Evolutionary conservation across 2,888 invertebrate genomes (phyloP), one percentile per base, ranked within the genome.

Genomic region (Thysanoteuthis rhombus): DNA sequence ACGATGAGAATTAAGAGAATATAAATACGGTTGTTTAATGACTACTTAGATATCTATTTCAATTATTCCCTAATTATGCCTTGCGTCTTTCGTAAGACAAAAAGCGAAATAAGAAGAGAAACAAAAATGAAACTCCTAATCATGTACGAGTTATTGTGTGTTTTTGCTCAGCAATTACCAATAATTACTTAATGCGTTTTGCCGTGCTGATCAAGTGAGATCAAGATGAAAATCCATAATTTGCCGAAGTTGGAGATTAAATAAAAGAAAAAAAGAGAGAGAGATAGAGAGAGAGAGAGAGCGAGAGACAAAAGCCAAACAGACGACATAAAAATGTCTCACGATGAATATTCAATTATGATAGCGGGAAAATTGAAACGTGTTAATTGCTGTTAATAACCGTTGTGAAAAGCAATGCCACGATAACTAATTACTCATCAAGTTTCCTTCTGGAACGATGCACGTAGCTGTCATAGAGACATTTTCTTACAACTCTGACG

Each of bases 171-270:
- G n/a, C 75, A 75, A 75, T 75, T 75, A 75, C 8, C 75, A 75
- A 75, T n/a, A 32, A 75, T 75, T 75, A 75, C n/a, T 75, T 75
- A n/a, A 32, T 75, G 10, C 75, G 32, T 75, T 75, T 75, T 75
- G 75, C 75, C 75, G n/a, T n/a, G 10, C 32, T 10, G 75, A 75
- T 75, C 16, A n/a, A 75, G 32, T n/a, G 75, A 75, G 75, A 75
- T 75, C 75, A 75, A n/a, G n/a, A 75, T n/a, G n/a, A 75, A n/a
- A 75, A 75, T 75, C 75, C n/a, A 75, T 75, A 75, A 75, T 75
- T 75, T 75, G 75, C 32, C 8, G 75, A 32, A n/a, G n/a, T 75
- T 75, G 75, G 6, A 75, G 75, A 75, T 75, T 75, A 75, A 8
- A n/a, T 8, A n/a, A 6, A 52, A 25, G 52, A 22, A 5, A 52